Conservation (phyloP, 53 echinoderm and acorn worm species). For the Arbacia lixula region DNA sequence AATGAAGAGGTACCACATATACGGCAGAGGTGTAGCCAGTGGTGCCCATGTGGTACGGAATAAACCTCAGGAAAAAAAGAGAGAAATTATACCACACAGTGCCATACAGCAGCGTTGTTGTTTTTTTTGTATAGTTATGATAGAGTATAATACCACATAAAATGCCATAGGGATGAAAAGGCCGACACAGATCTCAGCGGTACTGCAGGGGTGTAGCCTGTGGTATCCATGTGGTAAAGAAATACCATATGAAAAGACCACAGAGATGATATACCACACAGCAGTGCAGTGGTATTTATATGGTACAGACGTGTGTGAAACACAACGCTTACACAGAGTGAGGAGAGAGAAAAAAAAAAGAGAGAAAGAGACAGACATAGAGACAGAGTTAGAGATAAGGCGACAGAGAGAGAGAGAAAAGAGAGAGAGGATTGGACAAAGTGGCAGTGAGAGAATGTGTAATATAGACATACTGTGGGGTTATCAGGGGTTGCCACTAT, state of each 20-base stretch:
- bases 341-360: too few relatives aligned
- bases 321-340: too few relatives aligned
- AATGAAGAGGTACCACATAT: too few relatives aligned
- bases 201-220: neutral
- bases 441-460: too few relatives aligned
- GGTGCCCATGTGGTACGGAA: neutral
- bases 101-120: neutral
- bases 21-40: neutral
- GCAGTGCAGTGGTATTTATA: neutral
- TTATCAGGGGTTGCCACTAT: too few relatives aligned
- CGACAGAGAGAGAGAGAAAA: too few relatives aligned
- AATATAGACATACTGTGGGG: too few relatives aligned
- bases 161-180: neutral
- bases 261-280: neutral
- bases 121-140: neutral
- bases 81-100: neutral
- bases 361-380: too few relatives aligned
- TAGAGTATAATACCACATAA: neutral
- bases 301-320: too few relatives aligned
- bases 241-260: neutral
- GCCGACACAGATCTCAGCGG: neutral
- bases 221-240: neutral
- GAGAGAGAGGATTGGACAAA: too few relatives aligned
- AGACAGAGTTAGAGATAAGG: too few relatives aligned
- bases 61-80: neutral